phyloP scores from a whole-genome alignment of 2,797 vertebrate genomes.

The Brachyalestes nurse region DNA sequence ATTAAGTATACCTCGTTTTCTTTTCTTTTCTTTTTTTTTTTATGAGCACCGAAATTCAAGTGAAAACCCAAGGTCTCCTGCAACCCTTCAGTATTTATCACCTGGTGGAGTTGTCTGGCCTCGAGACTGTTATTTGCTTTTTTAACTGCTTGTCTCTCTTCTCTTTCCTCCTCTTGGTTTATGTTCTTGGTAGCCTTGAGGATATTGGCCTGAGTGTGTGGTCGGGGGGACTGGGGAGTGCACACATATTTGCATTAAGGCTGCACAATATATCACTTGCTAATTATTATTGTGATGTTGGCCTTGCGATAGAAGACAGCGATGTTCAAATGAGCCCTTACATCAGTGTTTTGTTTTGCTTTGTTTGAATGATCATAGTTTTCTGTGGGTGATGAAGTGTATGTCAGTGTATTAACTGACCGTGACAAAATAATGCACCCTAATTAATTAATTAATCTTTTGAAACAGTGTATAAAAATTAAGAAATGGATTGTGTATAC shows the following conservation, averaged over 20 bases:
- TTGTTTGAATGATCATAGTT: too few relatives aligned
- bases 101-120: slow-evolving; percentile 42
- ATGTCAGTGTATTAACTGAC: too few relatives aligned
- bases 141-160: slow-evolving; percentile 51
- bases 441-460: too few relatives aligned
- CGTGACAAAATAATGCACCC: too few relatives aligned
- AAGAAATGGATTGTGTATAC: too few relatives aligned
- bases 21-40: neutral
- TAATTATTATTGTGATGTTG: neutral
- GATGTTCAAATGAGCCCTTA: neutral
- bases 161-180: slow-evolving; percentile 48
- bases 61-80: slow-evolving; percentile 43
- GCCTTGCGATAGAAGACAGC: neutral
- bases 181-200: slow-evolving; percentile 57
- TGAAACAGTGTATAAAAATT: too few relatives aligned
- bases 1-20: neutral
- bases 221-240: neutral
- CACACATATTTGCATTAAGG: slow-evolving; percentile 2
- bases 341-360: neutral
- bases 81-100: slow-evolving; percentile 42
- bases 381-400: too few relatives aligned
- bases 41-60: neutral
- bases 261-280: neutral
- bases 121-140: slow-evolving; percentile 46
- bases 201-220: slow-evolving; percentile 15